phyloP scores from a whole-genome alignment of 1,140 invertebrate genomes.

The Hylaeus anthracinus region DNA sequence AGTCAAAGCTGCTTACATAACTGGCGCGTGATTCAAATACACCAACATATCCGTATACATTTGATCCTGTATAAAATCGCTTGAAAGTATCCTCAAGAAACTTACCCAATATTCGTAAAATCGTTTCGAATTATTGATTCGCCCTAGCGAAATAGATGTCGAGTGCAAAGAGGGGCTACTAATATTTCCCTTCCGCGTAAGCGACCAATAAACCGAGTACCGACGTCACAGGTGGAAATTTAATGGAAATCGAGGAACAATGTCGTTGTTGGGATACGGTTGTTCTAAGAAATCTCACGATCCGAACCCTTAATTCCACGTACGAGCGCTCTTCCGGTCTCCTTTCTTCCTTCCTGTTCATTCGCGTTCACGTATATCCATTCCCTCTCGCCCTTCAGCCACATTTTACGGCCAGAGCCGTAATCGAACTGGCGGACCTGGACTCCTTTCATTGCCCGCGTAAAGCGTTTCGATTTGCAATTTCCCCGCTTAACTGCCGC shows the following conservation, averaged over 20 bases:
- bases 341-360: slow-evolving; percentile 33
- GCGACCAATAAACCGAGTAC: not conserved
- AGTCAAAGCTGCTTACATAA: too few relatives aligned
- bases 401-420: slow-evolving; percentile 54
- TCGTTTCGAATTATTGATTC: too few relatives aligned
- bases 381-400: not conserved
- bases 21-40: too few relatives aligned
- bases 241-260: slow-evolving; percentile 23
- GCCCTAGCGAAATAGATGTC: too few relatives aligned
- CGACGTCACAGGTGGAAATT: not conserved
- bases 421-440: slow-evolving; percentile 67
- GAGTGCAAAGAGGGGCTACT: too few relatives aligned
- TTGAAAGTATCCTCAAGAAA: too few relatives aligned
- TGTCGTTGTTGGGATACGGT: not conserved
- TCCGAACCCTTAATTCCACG: slow-evolving; percentile 18
- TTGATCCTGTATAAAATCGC: too few relatives aligned
- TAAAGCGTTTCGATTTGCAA: slow-evolving; percentile 74
- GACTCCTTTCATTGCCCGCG: slow-evolving; percentile 69
- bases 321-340: slow-evolving; percentile 19
- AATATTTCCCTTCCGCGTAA: not conserved
- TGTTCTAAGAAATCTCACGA: not conserved
- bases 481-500: slow-evolving; percentile 60
- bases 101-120: too few relatives aligned
- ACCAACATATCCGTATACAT: too few relatives aligned
- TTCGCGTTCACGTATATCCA: slow-evolving; percentile 54